Evolutionary conservation across 2,888 invertebrate species (phyloP).

Genomic region (Chromoteleia sp.): DNA sequence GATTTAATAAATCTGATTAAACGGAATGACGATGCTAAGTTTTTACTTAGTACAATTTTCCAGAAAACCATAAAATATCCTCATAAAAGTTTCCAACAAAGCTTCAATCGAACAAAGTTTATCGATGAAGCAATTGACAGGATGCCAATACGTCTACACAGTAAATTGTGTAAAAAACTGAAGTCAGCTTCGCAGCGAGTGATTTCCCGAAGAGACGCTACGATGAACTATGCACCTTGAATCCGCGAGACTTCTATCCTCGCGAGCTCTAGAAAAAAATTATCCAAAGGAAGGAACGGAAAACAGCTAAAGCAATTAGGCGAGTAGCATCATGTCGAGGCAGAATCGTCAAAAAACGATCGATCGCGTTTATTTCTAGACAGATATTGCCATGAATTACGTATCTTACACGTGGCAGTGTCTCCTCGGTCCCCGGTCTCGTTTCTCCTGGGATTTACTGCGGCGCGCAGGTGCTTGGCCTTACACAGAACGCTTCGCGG

Average conservation of each 20-base stretch:
- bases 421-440: slow-evolving; percentile 19
- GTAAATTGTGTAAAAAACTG: slow-evolving; percentile 22
- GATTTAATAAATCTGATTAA: too few species aligned
- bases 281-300: slow-evolving; percentile 24
- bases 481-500: slow-evolving; percentile 77
- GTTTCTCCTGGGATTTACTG: slow-evolving; percentile 56
- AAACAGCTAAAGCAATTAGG: slow-evolving; percentile 55
- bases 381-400: slow-evolving; percentile 55
- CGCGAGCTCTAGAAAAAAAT: slow-evolving; percentile 2
- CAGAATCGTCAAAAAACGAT: slow-evolving; percentile 20
- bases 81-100: not conserved
- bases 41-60: not conserved
- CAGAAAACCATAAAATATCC: not conserved
- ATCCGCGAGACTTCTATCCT: slow-evolving; percentile 18
- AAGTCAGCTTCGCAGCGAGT: slow-evolving; percentile 12
- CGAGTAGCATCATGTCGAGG: slow-evolving; percentile 52
- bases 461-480: slow-evolving; percentile 79
- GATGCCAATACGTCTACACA: slow-evolving; percentile 28
- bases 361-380: slow-evolving; percentile 36
- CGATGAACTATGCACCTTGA: slow-evolving; percentile 56
- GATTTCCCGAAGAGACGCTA: slow-evolving; percentile 22
- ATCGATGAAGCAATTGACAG: slow-evolving; percentile 47
- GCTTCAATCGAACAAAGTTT: not conserved
- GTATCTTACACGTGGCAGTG: slow-evolving; percentile 41
- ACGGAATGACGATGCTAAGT: too few species aligned